phyloP scores from a whole-genome alignment of 1,140 invertebrate species.

The Panagrolaimus sp. region DNA sequence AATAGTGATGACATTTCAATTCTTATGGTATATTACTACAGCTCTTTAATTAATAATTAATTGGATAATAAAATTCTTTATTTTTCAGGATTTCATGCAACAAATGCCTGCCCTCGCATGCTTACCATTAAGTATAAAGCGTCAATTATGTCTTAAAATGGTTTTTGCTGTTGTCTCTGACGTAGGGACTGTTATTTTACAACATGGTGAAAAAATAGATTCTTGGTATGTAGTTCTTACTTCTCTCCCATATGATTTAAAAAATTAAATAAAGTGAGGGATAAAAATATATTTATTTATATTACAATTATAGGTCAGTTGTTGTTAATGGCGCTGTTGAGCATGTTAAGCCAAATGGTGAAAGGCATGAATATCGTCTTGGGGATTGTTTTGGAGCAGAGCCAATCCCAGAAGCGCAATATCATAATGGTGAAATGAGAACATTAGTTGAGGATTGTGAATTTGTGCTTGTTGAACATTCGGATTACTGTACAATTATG shows the following conservation, averaged over 20 bases:
- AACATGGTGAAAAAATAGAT: constrained; percentile 92
- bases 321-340: constrained; percentile 95
- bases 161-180: constrained; percentile 93
- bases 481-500: constrained; percentile 79
- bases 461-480: constrained; percentile 95
- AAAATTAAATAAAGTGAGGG: no score
- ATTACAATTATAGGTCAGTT: constrained; percentile 70
- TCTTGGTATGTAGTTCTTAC: constrained; percentile 85
- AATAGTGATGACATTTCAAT: constrained; percentile 90
- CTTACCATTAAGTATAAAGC: constrained; percentile 70
- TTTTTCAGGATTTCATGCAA: constrained; percentile 77
- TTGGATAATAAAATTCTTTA: background rate
- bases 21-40: constrained; percentile 69
- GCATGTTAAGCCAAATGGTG: constrained; percentile 75
- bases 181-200: constrained; percentile 89
- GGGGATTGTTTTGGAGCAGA: constrained; percentile 93
- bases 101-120: constrained; percentile 70
- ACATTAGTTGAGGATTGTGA: constrained; percentile 95
- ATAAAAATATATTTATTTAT: constrained; percentile 3
- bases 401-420: constrained; percentile 87
- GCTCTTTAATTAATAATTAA: no score
- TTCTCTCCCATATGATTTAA: background rate
- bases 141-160: constrained; percentile 73
- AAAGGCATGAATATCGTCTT: constrained; percentile 66
- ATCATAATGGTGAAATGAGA: constrained; percentile 88